phyloP scores from a whole-genome alignment of 2,888 invertebrate species.

The Drosophila mimetica region DNA sequence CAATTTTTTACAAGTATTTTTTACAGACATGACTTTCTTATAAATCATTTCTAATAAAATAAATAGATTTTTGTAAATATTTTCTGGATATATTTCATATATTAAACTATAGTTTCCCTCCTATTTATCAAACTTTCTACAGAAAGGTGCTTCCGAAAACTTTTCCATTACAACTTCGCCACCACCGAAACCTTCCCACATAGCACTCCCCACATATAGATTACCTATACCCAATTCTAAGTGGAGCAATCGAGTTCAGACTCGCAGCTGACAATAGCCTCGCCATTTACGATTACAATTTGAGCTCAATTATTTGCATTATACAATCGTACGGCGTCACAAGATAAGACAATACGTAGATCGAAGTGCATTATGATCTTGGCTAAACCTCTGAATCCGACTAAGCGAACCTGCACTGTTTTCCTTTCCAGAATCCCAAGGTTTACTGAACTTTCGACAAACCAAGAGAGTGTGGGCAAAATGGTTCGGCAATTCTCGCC shows the following conservation, averaged over 20 bases:
- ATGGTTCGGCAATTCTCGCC: constrained; percentile 79
- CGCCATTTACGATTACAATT: constrained; percentile 55
- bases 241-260: constrained; percentile 50
- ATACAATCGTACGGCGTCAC: constrained; percentile 45
- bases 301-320: constrained; percentile 64
- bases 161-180: constrained; percentile 15
- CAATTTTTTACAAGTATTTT: no score
- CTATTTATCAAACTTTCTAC: not conserved
- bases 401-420: constrained; percentile 24
- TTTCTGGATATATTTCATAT: no score
- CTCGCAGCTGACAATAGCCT: constrained; percentile 53
- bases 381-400: constrained; percentile 49
- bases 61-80: no score
- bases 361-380: constrained; percentile 59
- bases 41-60: no score
- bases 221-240: constrained; percentile 33
- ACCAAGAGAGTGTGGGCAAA: not conserved
- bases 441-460: constrained; percentile 55
- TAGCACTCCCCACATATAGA: constrained; percentile 13
- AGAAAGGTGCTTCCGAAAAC: constrained; percentile 2
- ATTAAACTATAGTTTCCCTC: not conserved
- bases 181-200: constrained; percentile 1
- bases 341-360: constrained; percentile 39
- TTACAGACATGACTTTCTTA: no score
- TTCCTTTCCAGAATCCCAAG: constrained; percentile 21